phyloP scores from a whole-genome alignment of 2,113 vertebrate genomes.

The Meriones unguiculatus region DNA sequence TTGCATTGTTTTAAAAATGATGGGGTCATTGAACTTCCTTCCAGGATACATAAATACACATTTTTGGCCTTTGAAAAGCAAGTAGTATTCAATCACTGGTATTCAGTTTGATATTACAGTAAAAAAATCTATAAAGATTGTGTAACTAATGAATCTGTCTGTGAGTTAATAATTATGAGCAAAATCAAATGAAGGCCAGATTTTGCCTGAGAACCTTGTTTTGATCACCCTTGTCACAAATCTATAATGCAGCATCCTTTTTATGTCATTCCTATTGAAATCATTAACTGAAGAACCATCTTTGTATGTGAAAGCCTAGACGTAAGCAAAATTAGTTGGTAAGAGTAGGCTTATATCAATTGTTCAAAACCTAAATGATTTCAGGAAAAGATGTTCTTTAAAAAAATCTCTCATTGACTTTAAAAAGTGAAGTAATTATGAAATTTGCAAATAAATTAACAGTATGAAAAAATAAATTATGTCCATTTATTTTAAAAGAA shows the following conservation, averaged over 20 bases:
- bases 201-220: not conserved
- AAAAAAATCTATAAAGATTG: not conserved
- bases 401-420: not conserved
- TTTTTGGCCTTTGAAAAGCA: not conserved
- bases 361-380: not conserved
- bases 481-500: not conserved
- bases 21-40: not conserved
- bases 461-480: not conserved
- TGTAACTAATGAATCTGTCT: not conserved
- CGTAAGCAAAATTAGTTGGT: not conserved
- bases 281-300: not conserved
- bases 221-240: not conserved
- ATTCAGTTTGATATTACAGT: not conserved
- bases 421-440: not conserved
- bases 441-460: not conserved
- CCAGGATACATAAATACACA: not conserved
- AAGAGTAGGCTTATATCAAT: not conserved
- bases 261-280: not conserved
- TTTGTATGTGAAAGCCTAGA: not conserved
- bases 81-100: not conserved
- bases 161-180: not conserved
- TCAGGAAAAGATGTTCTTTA: not conserved
- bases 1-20: not conserved
- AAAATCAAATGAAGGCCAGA: not conserved
- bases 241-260: not conserved